Evolutionary conservation across 1,140 invertebrate species (phyloP), one percentile per base, ranked within the genome.

Genomic region (Cecropterus lyciades): DNA sequence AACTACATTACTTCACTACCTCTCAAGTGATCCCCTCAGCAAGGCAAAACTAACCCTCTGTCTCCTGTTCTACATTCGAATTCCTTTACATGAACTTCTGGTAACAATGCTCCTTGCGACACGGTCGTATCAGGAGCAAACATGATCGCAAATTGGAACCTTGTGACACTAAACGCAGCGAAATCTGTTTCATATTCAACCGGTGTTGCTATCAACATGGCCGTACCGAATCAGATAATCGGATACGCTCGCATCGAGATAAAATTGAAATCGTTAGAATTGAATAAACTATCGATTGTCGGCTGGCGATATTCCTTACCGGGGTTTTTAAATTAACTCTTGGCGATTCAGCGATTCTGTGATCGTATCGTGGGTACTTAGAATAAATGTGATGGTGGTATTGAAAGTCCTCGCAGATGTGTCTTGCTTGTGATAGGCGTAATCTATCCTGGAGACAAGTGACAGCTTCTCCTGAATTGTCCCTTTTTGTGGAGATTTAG

Each of bases 181-280:
- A 52, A 65, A 79, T 74, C 73, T 69, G 70, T 72, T 85, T 85
- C 71, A 72, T 79, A 87, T 85, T 85, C 83, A 81, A 80, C 60
- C 73, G 56, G 75, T 77, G 80, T 71, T 69, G 74, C 72, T 74
- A 85, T 82, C 77, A 70, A 77, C 70, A 75, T 63, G 65, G 72
- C 71, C 63, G 72, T 84, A 80, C 67, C 66, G 69, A 82, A 81
- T 78, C 75, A 70, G 72, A 85, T 85, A 80, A 63, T 83, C 76
- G 67, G 65, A 77, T 80, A 70, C 72, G 60, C 40, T 66, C 20
- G 69, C 66, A 77, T 80, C 71, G 71, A 79, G 82, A 88, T 87
- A 82, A 87, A 80, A 87, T 82, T 84, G 79, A 82, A 84, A 85
- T 87, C 75, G 80, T 87, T 87, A 82, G 82, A 75, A 79, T 83